Percentiles rank a stretch among this genome's conserved stretches.
phyloP scores from a whole-genome alignment of 2,888 invertebrate species.

The Agrilus mali region DNA sequence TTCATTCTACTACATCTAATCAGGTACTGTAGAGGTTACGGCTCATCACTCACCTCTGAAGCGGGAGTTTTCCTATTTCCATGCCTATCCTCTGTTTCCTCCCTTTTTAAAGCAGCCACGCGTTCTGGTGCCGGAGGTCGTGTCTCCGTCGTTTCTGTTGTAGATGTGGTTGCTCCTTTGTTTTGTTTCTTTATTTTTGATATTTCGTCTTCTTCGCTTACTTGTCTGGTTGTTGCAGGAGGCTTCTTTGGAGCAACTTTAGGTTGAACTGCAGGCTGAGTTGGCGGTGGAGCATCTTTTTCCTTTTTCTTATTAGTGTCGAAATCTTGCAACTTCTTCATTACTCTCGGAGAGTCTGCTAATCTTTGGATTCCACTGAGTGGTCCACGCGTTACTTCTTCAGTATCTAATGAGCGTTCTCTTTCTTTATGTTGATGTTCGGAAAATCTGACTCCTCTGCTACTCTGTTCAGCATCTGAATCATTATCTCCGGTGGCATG shows the following conservation, averaged over 20 bases:
- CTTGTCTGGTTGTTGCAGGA: conserved; percentile 61
- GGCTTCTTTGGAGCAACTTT: conserved; percentile 37
- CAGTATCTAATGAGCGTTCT: conserved; percentile 70
- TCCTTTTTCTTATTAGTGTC: conserved; percentile 63
- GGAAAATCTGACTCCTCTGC: conserved; percentile 53
- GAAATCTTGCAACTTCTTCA: conserved; percentile 76
- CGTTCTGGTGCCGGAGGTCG: conserved; percentile 33
- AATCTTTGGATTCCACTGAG: conserved; percentile 81
- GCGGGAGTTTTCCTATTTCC: conserved; percentile 53
- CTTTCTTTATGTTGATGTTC: conserved; percentile 51
- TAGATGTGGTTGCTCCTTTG: conserved; percentile 54
- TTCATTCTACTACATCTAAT: conserved; percentile 26
- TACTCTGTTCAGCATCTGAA: conserved; percentile 55
- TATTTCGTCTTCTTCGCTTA: conserved; percentile 85
- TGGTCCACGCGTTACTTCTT: conserved; percentile 75
- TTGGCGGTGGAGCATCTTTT: conserved; percentile 44
- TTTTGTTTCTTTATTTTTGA: conserved; percentile 77
- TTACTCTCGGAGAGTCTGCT: conserved; percentile 77
- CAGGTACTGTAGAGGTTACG: conserved; percentile 32
- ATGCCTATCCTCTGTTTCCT: conserved; percentile 34
- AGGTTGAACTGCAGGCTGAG: conserved; percentile 44
- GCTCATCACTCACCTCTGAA: conserved; percentile 64
- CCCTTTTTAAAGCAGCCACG: conserved; percentile 36
- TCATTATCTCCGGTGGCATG: conserved; percentile 53
- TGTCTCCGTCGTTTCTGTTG: conserved; percentile 40